These are phyloP conservation scores for Colinus virginianus DNA, from an alignment of 2,113 vertebrate genomes.

Conservation along the genomic window DNA sequence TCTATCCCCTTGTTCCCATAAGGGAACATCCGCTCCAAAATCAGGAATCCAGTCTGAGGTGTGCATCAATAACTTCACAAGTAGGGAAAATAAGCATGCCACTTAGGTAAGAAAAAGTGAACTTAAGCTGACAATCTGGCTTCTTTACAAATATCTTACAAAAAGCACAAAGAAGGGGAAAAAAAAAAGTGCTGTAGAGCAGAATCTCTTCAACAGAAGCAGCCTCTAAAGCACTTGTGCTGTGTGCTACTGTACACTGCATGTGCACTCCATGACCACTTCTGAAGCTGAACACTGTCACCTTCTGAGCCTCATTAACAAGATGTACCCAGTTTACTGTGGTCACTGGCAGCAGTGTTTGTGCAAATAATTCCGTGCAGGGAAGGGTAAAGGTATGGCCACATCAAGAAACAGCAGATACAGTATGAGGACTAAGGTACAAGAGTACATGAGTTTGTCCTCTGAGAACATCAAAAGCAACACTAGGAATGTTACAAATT, in stretches of 20 bases:
- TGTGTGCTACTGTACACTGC: not conserved
- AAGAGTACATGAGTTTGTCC: not conserved
- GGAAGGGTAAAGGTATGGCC: not conserved
- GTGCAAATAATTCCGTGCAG: not conserved
- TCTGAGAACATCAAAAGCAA: not conserved
- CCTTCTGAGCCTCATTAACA: not conserved
- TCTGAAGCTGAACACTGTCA: not conserved
- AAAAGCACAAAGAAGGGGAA: not conserved
- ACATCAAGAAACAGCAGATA: not conserved
- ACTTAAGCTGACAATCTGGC: not conserved
- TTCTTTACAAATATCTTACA: not conserved
- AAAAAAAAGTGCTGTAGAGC: not conserved
- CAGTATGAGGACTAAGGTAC: not conserved
- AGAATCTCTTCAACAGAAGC: not conserved
- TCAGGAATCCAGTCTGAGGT: not conserved
- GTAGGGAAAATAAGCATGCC: not conserved
- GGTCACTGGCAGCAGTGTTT: not conserved
- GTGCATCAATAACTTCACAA: not conserved
- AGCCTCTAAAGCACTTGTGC: not conserved
- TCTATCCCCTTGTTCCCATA: not conserved
- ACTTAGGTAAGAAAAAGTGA: not conserved
- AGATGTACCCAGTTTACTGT: not conserved
- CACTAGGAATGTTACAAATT: not conserved
- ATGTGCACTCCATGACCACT: fast-evolving
- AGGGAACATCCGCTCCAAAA: not conserved